phyloP scores from a whole-genome alignment of 2,113 vertebrate genomes.

The Cryptomyrus ogoouensis region DNA sequence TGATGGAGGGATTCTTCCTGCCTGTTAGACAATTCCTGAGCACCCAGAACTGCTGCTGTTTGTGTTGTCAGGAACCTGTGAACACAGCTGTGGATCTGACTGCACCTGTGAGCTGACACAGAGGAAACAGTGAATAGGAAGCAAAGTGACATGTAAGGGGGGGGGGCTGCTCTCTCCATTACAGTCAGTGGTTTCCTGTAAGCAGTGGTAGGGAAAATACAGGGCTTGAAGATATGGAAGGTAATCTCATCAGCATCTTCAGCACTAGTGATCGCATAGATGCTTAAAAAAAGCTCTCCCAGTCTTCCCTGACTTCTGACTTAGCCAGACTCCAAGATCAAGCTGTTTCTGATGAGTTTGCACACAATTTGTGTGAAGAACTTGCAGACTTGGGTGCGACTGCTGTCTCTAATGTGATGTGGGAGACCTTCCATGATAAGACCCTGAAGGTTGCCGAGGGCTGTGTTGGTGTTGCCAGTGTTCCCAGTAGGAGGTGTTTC shows the following conservation, averaged over 20 bases:
- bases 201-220: constrained; percentile 57
- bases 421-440: too few relatives aligned
- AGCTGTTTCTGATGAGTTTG: too few relatives aligned
- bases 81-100: constrained; percentile 28
- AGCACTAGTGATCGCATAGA: neutral
- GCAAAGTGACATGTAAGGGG: neutral
- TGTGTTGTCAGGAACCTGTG: neutral
- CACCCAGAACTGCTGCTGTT: neutral
- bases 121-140: neutral
- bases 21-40: constrained; percentile 17
- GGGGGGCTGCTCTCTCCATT: constrained; percentile 25
- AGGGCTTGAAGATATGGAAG: neutral
- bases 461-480: too few relatives aligned
- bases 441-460: too few relatives aligned
- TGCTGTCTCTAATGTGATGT: too few relatives aligned
- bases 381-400: too few relatives aligned
- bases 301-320: too few relatives aligned
- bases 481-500: too few relatives aligned
- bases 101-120: constrained; percentile 20
- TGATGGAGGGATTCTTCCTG: constrained; percentile 33
- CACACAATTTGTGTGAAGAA: too few relatives aligned
- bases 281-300: neutral
- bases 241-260: neutral
- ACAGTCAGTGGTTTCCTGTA: constrained; percentile 63
- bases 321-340: too few relatives aligned